Evolutionary conservation across 2,113 vertebrate species (phyloP), one percentile per base, ranked within the genome.

Genomic region (Fukomys damarensis): DNA sequence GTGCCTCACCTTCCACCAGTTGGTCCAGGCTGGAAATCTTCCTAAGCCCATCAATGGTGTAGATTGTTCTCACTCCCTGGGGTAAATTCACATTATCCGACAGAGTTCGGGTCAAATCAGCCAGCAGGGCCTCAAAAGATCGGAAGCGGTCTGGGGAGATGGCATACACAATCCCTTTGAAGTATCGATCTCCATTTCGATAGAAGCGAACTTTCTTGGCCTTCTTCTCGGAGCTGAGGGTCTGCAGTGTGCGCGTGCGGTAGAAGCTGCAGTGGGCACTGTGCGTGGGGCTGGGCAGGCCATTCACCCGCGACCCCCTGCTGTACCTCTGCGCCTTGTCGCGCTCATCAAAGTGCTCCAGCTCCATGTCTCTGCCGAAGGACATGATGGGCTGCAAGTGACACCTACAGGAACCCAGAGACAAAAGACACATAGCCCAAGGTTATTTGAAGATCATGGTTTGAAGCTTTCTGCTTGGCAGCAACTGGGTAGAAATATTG

Each of bases 241-340:
- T 98, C 98, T 99, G 99, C 88, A 99, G 99, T 0, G 99, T 99
- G 80, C 99, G 99, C 98, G 99, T 99, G 97, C 99, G 98, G 98
- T 99, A 99, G 97, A 99, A 99, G 98, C 99, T 99, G 98, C 99
- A 99, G 98, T 99, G 99, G 88, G 99, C 99, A 52, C 99, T 99
- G 93, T 99, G 99, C n/a, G 99, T 99, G 59, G 99, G 99, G 97
- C 99, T 99, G 84, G 99, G 99, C 19, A 99, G 98, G 65, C 99
- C 99, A 4, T 99, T 99, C 46, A 99, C 99, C 94, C 99, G 99
- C 0, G 99, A 99, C 85, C 99, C 99, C 26, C 99, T 98, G 74
- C 99, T 99, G 84, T 99, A 99, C 28, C 99, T 98, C 98, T 99
- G 99, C 14, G 99, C 99, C 98, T 99, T 99, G 97, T 99, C 99